A percentile compares a stretch with the other conserved stretches of the same genome.
Conservation (phyloP, 2,888 invertebrate species). For the Bhutanitis thaidina region DNA sequence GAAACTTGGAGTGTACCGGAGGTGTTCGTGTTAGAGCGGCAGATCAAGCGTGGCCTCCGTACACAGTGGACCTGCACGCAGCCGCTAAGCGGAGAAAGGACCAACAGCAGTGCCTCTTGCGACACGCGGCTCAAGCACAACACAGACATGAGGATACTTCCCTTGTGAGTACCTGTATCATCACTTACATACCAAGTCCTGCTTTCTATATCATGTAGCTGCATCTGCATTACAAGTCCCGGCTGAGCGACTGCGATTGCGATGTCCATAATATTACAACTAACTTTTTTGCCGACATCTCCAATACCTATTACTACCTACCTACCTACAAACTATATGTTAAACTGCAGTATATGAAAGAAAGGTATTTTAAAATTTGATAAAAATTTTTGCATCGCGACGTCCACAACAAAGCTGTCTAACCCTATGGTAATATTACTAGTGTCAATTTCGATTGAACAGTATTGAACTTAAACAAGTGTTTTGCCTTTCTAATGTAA, state of each 20-base stretch:
- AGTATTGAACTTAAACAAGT: conserved; percentile 25
- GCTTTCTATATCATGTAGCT: conserved; percentile 7
- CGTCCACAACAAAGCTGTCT: conserved; percentile 18
- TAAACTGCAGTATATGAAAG: background rate
- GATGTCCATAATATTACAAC: conserved; percentile 34
- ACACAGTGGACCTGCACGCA: conserved; percentile 62
- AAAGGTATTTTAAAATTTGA: background rate
- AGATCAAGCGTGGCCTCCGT: conserved; percentile 69
- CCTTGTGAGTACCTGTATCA: conserved; percentile 52
- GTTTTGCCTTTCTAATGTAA: conserved; percentile 57
- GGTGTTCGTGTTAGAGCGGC: conserved; percentile 46
- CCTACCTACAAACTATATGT: too few relatives aligned
- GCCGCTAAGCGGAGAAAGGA: conserved; percentile 59
- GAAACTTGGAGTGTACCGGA: conserved; percentile 42
- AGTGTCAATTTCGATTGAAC: too few relatives aligned
- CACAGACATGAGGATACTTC: conserved; percentile 63
- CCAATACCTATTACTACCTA: too few relatives aligned
- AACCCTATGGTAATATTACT: too few relatives aligned
- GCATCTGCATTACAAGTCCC: conserved; percentile 17
- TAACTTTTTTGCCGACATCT: background rate
- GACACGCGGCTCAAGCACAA: conserved; percentile 30
- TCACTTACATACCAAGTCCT: conserved; percentile 11
- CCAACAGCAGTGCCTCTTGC: conserved; percentile 47
- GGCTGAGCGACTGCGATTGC: conserved; percentile 68
- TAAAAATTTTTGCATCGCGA: conserved; percentile 28